Evolutionary conservation across 2,113 vertebrate genomes (phyloP), one percentile per base, ranked within the genome.

Genomic region (Phocoena sinus): DNA sequence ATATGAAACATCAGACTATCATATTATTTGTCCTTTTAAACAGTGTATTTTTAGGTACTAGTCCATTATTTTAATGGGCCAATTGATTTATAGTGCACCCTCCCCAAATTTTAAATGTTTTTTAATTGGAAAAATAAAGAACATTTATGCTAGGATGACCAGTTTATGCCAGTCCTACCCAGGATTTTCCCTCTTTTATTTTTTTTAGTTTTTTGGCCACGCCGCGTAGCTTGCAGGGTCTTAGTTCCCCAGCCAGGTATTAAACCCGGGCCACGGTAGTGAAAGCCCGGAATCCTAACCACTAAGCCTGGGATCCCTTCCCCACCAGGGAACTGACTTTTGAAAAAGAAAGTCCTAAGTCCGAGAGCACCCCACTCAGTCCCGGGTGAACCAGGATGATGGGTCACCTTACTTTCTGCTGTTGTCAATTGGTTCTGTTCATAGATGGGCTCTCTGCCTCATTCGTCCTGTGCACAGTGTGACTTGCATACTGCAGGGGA

Each of bases 21-120:
- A 63, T 90, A 67, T 82, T 91, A 84, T 83, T 89, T 97, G 50
- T 84, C 47, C 50, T 97, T 96, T 94, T 87, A 92, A 96, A 85
- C 47, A 92, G 11, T 89, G 8, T 80, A 85, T 74, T 95, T 98
- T 94, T 89, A 96, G 74, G 23, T 81, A 63, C 20, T 15, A 91
- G 44, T 81, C 71, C 44, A 80, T 96, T 91, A 83, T 89, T 96
- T 96, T 94, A 93, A 44, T 95, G 23, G 33, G 9, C 33, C 73
- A 77, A 0, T 50, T 95, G 70, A 94, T 87, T 86, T 92, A 63
- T 74, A 80, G n/a, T 81, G 14, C 67, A 67, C 65, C 7, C 25
- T 50, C 11, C 25, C 23, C 33, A 26, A 73, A 68, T 82, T 89
- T 74, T 74, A 81, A 92, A 77, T 84, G 9, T 81, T 87, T 14